Conservation (phyloP, 2,888 invertebrate species). For the Autographa gamma region DNA sequence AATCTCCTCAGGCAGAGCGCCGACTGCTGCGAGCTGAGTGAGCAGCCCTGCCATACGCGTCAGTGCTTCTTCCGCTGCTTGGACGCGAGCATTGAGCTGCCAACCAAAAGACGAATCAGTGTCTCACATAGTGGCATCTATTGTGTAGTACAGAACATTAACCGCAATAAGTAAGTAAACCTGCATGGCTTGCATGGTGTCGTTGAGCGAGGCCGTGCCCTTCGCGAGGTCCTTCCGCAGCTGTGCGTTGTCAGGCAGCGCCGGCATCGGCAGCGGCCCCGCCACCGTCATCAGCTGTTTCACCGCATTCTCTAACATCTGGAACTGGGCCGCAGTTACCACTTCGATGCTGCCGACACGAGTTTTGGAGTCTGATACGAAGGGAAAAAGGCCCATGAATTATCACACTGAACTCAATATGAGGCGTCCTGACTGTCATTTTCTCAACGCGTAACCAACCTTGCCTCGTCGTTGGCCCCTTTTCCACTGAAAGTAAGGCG, state of each 20-base stretch:
- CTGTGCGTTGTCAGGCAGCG: conserved; percentile 73
- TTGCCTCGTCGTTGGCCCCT: conserved; percentile 61
- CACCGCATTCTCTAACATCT: conserved; percentile 67
- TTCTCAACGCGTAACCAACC: conserved; percentile 54
- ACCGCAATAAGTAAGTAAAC: conserved; percentile 51
- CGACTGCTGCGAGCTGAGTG: conserved; percentile 34
- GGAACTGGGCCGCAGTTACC: conserved; percentile 78
- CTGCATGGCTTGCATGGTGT: conserved; percentile 82
- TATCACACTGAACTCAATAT: not conserved
- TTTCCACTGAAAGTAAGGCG: conserved; percentile 70
- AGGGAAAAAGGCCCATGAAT: not conserved
- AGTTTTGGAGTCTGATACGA: conserved; percentile 43
- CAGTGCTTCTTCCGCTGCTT: conserved; percentile 47
- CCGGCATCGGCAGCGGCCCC: conserved; percentile 66
- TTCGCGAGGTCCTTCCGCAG: conserved; percentile 69
- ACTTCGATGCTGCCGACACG: conserved; percentile 76
- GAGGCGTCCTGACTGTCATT: not conserved
- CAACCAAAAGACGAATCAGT: not conserved
- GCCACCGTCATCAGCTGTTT: conserved; percentile 59
- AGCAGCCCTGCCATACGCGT: conserved; percentile 43
- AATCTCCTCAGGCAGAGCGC: conserved; percentile 30
- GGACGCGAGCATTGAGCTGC: conserved; percentile 39
- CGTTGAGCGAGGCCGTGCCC: conserved; percentile 77
- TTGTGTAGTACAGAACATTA: not conserved
- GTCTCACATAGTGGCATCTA: not conserved